phyloP scores from a whole-genome alignment of 2,113 vertebrate species.

The Syngnathus typhle region DNA sequence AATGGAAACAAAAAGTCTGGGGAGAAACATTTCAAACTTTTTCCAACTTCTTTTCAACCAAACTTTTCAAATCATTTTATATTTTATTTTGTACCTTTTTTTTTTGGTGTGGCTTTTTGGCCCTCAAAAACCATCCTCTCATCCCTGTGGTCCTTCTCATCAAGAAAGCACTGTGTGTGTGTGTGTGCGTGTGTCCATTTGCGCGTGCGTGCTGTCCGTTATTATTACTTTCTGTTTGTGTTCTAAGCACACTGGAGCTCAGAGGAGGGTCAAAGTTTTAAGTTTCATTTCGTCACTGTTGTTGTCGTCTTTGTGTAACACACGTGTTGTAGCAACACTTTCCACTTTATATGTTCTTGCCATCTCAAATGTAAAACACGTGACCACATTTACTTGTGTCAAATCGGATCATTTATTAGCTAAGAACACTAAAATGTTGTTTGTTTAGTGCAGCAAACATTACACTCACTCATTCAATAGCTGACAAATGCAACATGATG shows the following conservation, averaged over 20 bases:
- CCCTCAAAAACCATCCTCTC: constrained; percentile 33
- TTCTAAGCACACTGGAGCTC: constrained; percentile 7
- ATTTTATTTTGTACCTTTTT: constrained; percentile 9
- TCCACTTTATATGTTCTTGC: neutral
- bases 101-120: constrained; percentile 8
- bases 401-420: neutral
- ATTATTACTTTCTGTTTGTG: constrained; percentile 1
- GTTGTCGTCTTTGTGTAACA: neutral
- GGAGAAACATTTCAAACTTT: constrained; percentile 13
- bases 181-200: neutral
- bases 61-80: neutral
- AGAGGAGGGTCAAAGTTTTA: neutral
- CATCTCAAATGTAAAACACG: neutral
- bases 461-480: neutral
- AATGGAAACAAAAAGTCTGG: neutral
- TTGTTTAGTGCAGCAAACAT: neutral
- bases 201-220: neutral
- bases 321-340: neutral
- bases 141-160: constrained; percentile 66
- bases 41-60: neutral
- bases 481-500: neutral
- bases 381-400: neutral
- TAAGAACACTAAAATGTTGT: neutral
- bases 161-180: constrained; percentile 68
- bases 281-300: neutral